Percentiles rank a stretch among this genome's conserved stretches.
Evolutionary conservation across 2,113 vertebrate genomes (phyloP).

Genomic region (Brachyistius frenatus): DNA sequence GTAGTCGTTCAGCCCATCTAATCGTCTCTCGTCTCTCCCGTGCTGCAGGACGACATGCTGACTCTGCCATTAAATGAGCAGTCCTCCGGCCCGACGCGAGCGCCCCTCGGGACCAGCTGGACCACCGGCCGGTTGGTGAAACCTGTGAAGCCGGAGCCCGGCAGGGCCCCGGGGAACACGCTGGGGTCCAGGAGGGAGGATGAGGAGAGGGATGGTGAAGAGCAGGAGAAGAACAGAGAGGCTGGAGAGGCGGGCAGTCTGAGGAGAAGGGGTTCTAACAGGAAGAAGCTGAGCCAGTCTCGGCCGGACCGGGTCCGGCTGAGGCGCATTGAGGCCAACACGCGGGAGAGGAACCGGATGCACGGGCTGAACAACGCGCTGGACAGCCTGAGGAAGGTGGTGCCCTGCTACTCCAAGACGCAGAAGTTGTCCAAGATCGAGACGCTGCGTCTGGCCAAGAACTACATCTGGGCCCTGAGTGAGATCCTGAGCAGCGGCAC

Average conservation of each 20-base stretch:
- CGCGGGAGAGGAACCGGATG: slow-evolving; percentile 89
- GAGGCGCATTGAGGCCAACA: slow-evolving; percentile 92
- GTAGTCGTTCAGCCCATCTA: no score
- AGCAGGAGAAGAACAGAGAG: slow-evolving; percentile 79
- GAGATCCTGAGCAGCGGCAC: slow-evolving; percentile 92
- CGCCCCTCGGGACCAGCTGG: slow-evolving; percentile 85
- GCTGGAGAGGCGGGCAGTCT: slow-evolving; percentile 81
- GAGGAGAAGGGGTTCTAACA: slow-evolving; percentile 88
- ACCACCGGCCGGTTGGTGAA: slow-evolving; percentile 70
- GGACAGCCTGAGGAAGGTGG: no score
- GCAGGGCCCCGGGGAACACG: slow-evolving; percentile 85
- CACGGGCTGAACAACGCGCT: no score
- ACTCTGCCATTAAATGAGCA: slow-evolving; percentile 92
- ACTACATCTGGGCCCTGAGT: slow-evolving; percentile 84
- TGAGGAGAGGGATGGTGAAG: slow-evolving; percentile 75
- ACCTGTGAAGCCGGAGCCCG: slow-evolving; percentile 82
- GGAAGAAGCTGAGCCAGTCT: slow-evolving; percentile 91
- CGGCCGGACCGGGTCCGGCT: slow-evolving; percentile 91
- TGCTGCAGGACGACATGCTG: slow-evolving; percentile 87
- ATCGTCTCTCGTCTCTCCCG: no score
- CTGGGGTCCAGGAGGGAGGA: slow-evolving; percentile 82
- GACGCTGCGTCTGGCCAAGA: no score
- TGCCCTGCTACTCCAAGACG: no score
- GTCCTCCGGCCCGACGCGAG: slow-evolving; percentile 67
- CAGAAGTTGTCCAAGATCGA: no score